Base-by-base conservation (phyloP, 2,113 vertebrate genomes). In the Ammodytes dubius region DNA sequence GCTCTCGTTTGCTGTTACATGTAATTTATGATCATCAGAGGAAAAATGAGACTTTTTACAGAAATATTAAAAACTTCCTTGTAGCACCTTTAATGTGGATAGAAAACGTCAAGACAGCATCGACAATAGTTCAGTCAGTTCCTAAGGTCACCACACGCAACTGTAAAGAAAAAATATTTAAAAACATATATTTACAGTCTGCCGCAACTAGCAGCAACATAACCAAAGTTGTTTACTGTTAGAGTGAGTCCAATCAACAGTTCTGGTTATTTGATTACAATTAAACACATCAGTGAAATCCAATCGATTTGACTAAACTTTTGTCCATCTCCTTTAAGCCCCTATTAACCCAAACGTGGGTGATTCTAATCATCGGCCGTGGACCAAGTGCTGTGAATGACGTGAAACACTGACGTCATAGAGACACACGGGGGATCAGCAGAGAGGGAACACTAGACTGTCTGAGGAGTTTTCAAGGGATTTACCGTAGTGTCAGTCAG, bases 321-420 rank as follows among this genome's bases (percentile, higher is more conserved):
- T 2, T 6, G 14, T 50, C 9, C 27, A 27, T 27, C 27, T 27
- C 27, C 27, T 27, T 1, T 27, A 27, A 27, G 27, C 27, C 27
- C 27, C 27, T 27, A 67, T 17, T 4, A 17, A 49, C 35, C 3
- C 15, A 14, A 47, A 60, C n/a, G 12, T 3, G 5, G 60, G 65
- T n/a, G 19, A 47, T 39, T 13, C 0, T 0, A 43, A 45, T 8
- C 1, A 8, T 6, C 19, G 9, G 50, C 10, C 2, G 4, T 13
- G 37, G 58, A 35, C n/a, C 37, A 35, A 39, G 15, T 77, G 45
- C 66, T 69, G 47, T 19, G 49, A 70, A 65, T 14, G 50, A 65
- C 42, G 46, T 35, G 37, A 19, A 61, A 9, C 12, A 27, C 47
- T 61, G 45, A 72, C 27, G 53, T 73, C 69, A 58, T 4, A 67